Evolutionary conservation across 2,113 vertebrate genomes (phyloP).

Genomic region (Protomyctophum bolini): DNA sequence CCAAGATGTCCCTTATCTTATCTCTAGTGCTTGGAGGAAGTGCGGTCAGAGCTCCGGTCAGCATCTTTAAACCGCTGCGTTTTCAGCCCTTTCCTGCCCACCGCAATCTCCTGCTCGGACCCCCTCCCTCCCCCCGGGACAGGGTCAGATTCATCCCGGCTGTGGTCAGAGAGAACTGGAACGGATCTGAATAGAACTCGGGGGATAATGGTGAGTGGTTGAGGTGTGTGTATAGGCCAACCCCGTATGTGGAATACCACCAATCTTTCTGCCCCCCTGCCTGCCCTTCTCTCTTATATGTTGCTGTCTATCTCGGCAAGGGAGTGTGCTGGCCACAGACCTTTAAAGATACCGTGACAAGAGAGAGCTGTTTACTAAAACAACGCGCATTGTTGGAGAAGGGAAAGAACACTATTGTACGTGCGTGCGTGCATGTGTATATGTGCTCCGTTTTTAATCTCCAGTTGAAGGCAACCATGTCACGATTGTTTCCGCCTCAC

Average conservation of each 20-base stretch:
- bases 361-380: too few relatives aligned
- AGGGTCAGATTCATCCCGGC: conserved; percentile 62
- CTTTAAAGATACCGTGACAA: too few relatives aligned
- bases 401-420: too few relatives aligned
- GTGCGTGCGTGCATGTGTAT: too few relatives aligned
- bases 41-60: conserved; percentile 70
- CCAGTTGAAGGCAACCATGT: too few relatives aligned
- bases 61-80: conserved; percentile 61
- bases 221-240: conserved; percentile 47
- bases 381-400: too few relatives aligned
- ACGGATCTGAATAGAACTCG: conserved; percentile 45
- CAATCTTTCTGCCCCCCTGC: conserved; percentile 46
- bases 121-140: conserved; percentile 48
- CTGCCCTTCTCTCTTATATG: conserved; percentile 10
- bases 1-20: conserved; percentile 69
- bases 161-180: conserved; percentile 51
- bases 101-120: conserved; percentile 7
- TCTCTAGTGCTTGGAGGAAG: conserved; percentile 50
- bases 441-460: too few relatives aligned
- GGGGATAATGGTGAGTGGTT: neutral
- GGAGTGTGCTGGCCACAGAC: conserved; percentile 41
- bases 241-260: conserved; percentile 18
- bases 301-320: conserved; percentile 46
- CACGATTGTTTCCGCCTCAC: too few relatives aligned
- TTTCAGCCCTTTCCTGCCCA: conserved; percentile 5